Evolutionary conservation across 2,888 invertebrate genomes (phyloP).

Genomic region (Lycia hirtaria): DNA sequence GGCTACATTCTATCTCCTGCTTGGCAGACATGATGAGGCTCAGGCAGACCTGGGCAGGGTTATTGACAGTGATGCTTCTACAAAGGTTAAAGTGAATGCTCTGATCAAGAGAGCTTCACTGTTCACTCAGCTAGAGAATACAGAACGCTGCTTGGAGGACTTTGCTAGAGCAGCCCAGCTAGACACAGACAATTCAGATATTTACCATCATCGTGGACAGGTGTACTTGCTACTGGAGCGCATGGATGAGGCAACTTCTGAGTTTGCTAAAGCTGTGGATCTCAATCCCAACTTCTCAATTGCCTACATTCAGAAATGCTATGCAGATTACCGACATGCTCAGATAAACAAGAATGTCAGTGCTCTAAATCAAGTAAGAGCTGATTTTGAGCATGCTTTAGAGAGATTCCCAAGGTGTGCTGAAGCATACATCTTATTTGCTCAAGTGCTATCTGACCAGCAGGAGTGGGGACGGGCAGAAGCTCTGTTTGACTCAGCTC

Average conservation of each 20-base stretch:
- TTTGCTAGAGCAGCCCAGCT: slow-evolving; percentile 91
- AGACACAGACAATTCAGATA: slow-evolving; percentile 93
- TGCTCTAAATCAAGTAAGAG: slow-evolving; percentile 87
- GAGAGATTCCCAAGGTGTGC: slow-evolving; percentile 93
- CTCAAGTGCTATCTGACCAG: slow-evolving; percentile 95
- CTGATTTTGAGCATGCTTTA: slow-evolving; percentile 90
- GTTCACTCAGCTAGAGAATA: slow-evolving; percentile 91
- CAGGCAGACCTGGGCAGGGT: slow-evolving; percentile 89
- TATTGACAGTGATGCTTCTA: slow-evolving; percentile 87
- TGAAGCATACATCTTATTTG: slow-evolving; percentile 95
- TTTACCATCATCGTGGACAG: slow-evolving; percentile 97
- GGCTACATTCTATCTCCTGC: slow-evolving; percentile 92
- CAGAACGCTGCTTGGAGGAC: slow-evolving; percentile 90
- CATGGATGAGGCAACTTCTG: slow-evolving; percentile 91
- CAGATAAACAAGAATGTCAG: slow-evolving; percentile 86
- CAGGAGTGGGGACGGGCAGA: slow-evolving; percentile 94
- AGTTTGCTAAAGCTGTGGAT: slow-evolving; percentile 93
- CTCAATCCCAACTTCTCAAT: slow-evolving; percentile 94
- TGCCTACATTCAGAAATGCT: slow-evolving; percentile 95
- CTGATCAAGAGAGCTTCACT: slow-evolving; percentile 95
- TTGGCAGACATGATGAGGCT: slow-evolving; percentile 90
- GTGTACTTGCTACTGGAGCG: slow-evolving; percentile 93
- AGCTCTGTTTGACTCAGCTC: slow-evolving; percentile 91
- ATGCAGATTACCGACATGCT: slow-evolving; percentile 92
- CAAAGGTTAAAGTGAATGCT: slow-evolving; percentile 91